Evolutionary conservation across 2,113 vertebrate species (phyloP).

Genomic region (Pteruthius melanotis): DNA sequence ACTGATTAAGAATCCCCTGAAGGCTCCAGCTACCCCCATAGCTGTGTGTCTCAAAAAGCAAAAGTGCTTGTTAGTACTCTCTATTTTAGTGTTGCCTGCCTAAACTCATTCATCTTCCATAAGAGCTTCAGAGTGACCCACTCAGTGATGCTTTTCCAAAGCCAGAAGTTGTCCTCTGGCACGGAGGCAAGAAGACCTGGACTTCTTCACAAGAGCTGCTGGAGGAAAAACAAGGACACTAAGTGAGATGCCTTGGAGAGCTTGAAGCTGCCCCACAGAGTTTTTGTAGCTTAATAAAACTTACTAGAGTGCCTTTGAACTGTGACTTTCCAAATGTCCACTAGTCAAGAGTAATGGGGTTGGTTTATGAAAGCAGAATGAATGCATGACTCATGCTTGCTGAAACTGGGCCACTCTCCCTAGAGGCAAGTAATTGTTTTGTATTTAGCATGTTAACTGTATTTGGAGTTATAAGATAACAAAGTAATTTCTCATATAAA

Average conservation of each 20-base stretch:
- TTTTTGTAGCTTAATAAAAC: background rate
- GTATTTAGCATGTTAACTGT: background rate
- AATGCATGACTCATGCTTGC: background rate
- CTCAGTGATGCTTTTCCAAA: background rate
- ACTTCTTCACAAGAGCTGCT: background rate
- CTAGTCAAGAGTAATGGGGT: background rate
- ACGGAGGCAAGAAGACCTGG: background rate
- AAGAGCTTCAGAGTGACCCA: background rate
- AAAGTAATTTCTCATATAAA: background rate
- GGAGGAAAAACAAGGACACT: rapidly evolving
- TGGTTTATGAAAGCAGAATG: background rate
- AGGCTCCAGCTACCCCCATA: background rate
- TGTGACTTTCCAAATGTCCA: background rate
- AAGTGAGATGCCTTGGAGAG: background rate
- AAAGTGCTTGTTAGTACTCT: background rate
- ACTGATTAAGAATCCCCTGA: background rate
- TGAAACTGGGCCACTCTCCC: background rate
- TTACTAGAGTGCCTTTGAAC: background rate
- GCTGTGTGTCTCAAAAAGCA: background rate
- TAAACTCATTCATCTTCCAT: background rate
- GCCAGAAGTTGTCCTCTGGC: background rate
- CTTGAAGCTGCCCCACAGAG: background rate
- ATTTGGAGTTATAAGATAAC: background rate
- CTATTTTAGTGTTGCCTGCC: background rate
- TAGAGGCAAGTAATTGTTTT: background rate